phyloP scores from a whole-genome alignment of 2,888 invertebrate genomes.

The Endomychus coccineus region DNA sequence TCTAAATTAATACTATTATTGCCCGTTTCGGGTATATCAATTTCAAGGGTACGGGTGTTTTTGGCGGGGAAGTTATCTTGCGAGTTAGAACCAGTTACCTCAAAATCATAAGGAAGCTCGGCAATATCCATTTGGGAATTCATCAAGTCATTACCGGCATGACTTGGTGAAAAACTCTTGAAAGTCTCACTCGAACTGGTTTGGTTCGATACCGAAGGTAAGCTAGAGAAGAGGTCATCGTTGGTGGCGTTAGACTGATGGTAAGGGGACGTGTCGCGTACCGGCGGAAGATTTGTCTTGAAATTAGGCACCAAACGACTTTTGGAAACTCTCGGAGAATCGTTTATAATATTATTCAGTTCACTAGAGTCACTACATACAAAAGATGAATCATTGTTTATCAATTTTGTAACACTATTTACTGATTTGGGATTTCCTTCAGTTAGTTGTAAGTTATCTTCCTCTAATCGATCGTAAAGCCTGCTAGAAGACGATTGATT shows the following conservation, averaged over 20 bases:
- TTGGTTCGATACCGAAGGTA: conserved; percentile 23
- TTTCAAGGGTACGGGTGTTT: no score
- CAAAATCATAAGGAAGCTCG: conserved; percentile 32
- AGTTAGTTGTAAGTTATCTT: no score
- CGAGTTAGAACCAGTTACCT: conserved; percentile 7
- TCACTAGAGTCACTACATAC: no score
- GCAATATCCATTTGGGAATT: conserved; percentile 32
- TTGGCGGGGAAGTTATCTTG: no score
- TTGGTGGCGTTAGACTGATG: conserved; percentile 16
- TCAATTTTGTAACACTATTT: no score
- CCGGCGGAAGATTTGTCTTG: conserved; percentile 6
- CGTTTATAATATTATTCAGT: no score
- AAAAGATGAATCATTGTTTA: no score
- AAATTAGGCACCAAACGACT: not conserved
- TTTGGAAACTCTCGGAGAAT: no score
- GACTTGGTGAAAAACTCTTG: conserved; percentile 29
- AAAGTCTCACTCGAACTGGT: conserved; percentile 30
- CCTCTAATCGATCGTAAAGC: no score
- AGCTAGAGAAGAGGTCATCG: conserved; percentile 32
- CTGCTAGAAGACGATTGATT: no score
- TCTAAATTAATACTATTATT: conserved; percentile 25
- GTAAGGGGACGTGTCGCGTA: no score
- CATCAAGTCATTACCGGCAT: conserved; percentile 29
- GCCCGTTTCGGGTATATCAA: not conserved
- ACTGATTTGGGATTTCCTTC: no score